Percentiles rank a stretch among this genome's conserved stretches.
Evolutionary conservation across 2,888 invertebrate genomes (phyloP).

Genomic region (Allolobophora icterica): DNA sequence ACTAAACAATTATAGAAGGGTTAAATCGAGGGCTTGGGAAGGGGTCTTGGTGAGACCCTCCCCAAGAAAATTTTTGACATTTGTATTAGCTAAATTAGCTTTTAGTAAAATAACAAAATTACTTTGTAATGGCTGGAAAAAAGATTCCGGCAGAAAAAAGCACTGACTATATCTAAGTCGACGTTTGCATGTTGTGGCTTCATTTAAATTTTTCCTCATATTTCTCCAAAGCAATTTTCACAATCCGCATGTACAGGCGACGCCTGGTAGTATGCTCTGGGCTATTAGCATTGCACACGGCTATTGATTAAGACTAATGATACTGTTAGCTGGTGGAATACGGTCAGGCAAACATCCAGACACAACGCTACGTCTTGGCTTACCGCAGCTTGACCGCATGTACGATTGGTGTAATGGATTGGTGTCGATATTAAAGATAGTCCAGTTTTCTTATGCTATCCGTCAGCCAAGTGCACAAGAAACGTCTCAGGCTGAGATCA

Average conservation of each 20-base stretch:
- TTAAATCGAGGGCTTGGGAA: too few species aligned
- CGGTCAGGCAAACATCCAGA: too few species aligned
- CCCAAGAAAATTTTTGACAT: too few species aligned
- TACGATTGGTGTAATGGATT: not conserved
- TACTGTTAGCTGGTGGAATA: not conserved
- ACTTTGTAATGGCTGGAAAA: too few species aligned
- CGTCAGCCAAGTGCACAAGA: not conserved
- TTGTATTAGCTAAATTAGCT: too few species aligned
- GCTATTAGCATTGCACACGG: not conserved
- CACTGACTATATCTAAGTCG: too few species aligned
- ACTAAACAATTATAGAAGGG: too few species aligned
- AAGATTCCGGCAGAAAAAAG: too few species aligned
- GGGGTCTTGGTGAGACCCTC: too few species aligned
- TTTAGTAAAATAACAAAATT: too few species aligned
- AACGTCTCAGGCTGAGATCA: not conserved
- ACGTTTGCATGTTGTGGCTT: not conserved
- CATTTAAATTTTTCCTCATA: not conserved
- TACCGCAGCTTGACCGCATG: not conserved
- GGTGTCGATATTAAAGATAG: not conserved
- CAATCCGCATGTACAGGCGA: not conserved
- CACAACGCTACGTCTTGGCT: not conserved
- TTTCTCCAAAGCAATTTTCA: not conserved
- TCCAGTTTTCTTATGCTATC: not conserved
- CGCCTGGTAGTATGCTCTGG: not conserved
- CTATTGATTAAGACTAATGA: not conserved